phyloP scores from a whole-genome alignment of 1,140 invertebrate genomes.

The Bombus picipes region DNA sequence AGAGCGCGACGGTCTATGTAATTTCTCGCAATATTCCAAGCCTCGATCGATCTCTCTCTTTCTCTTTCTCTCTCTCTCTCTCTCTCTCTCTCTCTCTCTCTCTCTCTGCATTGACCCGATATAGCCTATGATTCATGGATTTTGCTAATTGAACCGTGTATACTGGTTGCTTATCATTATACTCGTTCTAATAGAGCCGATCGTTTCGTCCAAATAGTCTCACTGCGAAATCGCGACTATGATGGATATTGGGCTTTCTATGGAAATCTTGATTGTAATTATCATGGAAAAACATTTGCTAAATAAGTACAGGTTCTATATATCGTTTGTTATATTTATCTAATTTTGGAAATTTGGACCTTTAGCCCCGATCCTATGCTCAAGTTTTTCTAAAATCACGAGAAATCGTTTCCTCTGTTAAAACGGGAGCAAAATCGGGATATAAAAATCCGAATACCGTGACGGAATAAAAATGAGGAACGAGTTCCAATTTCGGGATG shows the following conservation, averaged over 20 bases:
- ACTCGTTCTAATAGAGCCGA: background rate
- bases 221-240: no score
- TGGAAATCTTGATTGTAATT: background rate
- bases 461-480: background rate
- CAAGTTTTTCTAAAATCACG: no score
- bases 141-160: constrained; percentile 14
- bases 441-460: background rate
- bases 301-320: no score
- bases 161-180: constrained; percentile 8
- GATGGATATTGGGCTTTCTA: background rate
- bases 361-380: no score
- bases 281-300: no score
- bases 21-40: constrained; percentile 6
- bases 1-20: background rate
- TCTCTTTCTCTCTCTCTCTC: no score
- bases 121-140: background rate
- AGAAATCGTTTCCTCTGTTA: no score
- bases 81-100: background rate
- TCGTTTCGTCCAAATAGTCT: background rate
- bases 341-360: no score
- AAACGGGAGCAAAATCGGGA: background rate
- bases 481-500: background rate
- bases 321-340: no score
- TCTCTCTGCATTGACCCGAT: background rate
- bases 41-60: background rate